These are phyloP conservation scores for Eremophila alpestris DNA, from an alignment of 2,797 vertebrate genomes.

Conservation along the genomic window DNA sequence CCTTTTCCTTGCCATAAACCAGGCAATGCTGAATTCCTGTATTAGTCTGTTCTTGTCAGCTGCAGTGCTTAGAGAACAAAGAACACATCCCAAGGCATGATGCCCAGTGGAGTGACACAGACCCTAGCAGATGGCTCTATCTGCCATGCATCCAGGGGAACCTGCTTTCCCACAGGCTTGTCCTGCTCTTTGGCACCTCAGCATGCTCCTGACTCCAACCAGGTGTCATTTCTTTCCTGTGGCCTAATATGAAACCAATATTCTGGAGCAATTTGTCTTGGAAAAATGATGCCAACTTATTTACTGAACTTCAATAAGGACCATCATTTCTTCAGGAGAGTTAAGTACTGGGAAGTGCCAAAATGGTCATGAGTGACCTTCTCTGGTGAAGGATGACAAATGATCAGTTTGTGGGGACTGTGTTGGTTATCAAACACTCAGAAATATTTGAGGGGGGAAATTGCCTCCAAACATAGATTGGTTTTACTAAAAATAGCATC, in stretches of 20 bases:
- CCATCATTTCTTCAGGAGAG: not conserved
- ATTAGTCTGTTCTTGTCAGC: not conserved
- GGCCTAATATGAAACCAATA: not conserved
- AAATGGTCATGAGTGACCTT: not conserved
- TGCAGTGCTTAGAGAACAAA: not conserved
- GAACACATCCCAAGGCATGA: not conserved
- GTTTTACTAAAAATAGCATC: constrained; percentile 22
- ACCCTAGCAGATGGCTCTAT: not conserved
- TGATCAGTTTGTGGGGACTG: not conserved
- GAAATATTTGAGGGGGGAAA: not conserved
- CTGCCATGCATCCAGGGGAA: not conserved
- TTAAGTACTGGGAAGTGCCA: not conserved
- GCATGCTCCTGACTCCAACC: not conserved
- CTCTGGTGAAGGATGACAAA: not conserved
- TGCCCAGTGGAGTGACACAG: not conserved
- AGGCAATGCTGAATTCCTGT: not conserved
- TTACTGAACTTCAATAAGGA: not conserved
- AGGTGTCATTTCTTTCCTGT: not conserved
- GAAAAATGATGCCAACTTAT: not conserved
- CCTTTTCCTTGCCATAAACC: not conserved
- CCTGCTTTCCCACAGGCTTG: not conserved
- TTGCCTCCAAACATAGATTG: constrained; percentile 3
- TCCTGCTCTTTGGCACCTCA: not conserved
- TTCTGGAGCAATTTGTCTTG: not conserved
- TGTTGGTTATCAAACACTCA: not conserved